Conservation (phyloP, 2,113 vertebrate genomes). For the Dendrocopos noguchii region DNA sequence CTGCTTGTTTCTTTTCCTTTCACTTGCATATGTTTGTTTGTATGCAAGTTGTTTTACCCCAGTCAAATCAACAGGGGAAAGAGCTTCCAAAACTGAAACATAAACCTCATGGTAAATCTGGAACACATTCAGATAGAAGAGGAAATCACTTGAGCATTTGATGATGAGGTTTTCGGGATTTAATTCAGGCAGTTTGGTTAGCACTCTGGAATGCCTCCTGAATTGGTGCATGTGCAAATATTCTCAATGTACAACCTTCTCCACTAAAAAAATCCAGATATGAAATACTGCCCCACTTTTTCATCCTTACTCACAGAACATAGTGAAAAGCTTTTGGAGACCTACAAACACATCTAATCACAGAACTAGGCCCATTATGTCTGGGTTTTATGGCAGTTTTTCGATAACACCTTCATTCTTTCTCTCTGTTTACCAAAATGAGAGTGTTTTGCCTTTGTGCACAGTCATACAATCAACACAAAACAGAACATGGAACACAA, state of each 20-base stretch:
- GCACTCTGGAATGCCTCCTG: constrained; percentile 22
- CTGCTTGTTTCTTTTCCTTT: not conserved
- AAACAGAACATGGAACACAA: not conserved
- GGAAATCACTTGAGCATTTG: not conserved
- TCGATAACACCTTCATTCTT: not conserved
- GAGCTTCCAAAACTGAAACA: constrained; percentile 43
- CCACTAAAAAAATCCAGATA: constrained; percentile 26
- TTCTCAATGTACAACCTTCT: constrained; percentile 43
- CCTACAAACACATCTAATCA: constrained; percentile 27
- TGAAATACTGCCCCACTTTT: not conserved
- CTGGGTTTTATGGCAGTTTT: constrained; percentile 34
- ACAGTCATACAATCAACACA: not conserved
- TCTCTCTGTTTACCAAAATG: not conserved
- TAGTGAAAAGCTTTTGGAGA: constrained; percentile 41
- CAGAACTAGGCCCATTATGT: not conserved
- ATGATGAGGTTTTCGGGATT: not conserved
- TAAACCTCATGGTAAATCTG: constrained; percentile 31
- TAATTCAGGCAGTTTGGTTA: constrained; percentile 32
- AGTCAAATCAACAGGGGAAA: constrained; percentile 3
- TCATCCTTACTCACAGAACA: not conserved
- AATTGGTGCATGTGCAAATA: constrained; percentile 12
- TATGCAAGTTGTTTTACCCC: constrained; percentile 2
- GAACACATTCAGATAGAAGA: constrained; percentile 9
- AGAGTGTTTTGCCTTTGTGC: not conserved
- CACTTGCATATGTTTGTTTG: constrained; percentile 7